Evolutionary conservation across 2,888 invertebrate genomes (phyloP).

Genomic region (Cataglyphis altisquamis): DNA sequence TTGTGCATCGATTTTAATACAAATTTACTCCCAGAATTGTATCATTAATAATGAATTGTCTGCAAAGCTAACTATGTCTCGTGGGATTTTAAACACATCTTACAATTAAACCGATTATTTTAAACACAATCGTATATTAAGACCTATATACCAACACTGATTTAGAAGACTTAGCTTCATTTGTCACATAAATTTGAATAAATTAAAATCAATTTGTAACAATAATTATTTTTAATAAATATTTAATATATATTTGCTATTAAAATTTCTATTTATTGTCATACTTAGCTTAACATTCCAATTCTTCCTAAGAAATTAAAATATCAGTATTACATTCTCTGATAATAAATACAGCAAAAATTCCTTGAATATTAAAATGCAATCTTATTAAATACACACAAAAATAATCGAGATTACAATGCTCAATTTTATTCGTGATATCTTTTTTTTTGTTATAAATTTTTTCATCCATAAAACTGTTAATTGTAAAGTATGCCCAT

Average conservation of each 20-base stretch:
- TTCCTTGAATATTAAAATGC: constrained; percentile 22
- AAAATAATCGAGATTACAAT: constrained; percentile 2
- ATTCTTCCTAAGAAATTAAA: constrained; percentile 14
- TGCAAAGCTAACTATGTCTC: constrained; percentile 16
- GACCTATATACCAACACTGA: not conserved
- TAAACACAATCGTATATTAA: not conserved
- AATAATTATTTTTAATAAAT: not conserved
- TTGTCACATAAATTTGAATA: not conserved
- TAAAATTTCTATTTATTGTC: not conserved
- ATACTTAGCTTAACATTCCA: not conserved
- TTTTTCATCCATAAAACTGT: constrained; percentile 11
- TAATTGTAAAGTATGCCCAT: not conserved
- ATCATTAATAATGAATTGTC: constrained; percentile 46
- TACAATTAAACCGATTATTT: constrained; percentile 14
- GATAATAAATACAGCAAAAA: constrained; percentile 27
- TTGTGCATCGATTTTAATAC: constrained; percentile 39
- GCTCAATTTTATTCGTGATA: constrained; percentile 17
- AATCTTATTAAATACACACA: constrained; percentile 28
- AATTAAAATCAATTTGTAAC: not conserved
- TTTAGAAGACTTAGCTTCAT: not conserved
- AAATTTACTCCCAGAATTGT: constrained; percentile 5
- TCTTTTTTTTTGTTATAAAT: constrained; percentile 5
- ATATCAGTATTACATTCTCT: not conserved
- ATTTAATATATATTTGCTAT: not conserved
- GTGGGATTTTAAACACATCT: constrained; percentile 1